Evolutionary conservation across 2,888 invertebrate genomes (phyloP).

Genomic region (Heliconius erato): DNA sequence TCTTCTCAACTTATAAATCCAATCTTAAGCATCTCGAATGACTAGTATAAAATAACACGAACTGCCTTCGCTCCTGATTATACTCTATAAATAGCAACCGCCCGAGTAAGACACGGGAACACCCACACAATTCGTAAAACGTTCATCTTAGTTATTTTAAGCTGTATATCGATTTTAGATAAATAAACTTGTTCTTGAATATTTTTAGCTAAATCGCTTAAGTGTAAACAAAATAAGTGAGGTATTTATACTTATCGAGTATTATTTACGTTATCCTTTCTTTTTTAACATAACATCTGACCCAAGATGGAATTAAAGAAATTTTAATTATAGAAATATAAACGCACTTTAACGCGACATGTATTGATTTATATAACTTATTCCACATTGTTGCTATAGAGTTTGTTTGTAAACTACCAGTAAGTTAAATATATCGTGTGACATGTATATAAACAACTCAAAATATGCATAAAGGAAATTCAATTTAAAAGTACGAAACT

Average conservation of each 20-base stretch:
- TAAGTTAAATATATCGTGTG: background rate
- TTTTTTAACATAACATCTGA: too few relatives aligned
- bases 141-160: constrained; percentile 61
- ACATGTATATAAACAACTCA: background rate
- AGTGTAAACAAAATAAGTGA: background rate
- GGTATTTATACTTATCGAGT: background rate
- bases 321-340: background rate
- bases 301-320: background rate
- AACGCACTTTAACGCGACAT: background rate
- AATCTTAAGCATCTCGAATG: constrained; percentile 32
- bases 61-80: constrained; percentile 50
- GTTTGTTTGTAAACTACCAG: background rate
- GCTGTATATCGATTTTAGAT: constrained; percentile 56
- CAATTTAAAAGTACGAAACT: background rate
- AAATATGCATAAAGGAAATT: background rate
- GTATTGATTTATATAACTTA: background rate
- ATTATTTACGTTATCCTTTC: background rate
- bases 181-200: constrained; percentile 28
- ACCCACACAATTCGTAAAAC: constrained; percentile 66
- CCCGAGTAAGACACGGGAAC: constrained; percentile 62
- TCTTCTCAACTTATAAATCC: constrained; percentile 12
- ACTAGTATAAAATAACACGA: constrained; percentile 43
- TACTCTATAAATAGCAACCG: constrained; percentile 62
- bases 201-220: constrained; percentile 3
- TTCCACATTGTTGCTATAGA: background rate